phyloP scores from a whole-genome alignment of 2,888 invertebrate species.

The Rhaphigaster nebulosa region DNA sequence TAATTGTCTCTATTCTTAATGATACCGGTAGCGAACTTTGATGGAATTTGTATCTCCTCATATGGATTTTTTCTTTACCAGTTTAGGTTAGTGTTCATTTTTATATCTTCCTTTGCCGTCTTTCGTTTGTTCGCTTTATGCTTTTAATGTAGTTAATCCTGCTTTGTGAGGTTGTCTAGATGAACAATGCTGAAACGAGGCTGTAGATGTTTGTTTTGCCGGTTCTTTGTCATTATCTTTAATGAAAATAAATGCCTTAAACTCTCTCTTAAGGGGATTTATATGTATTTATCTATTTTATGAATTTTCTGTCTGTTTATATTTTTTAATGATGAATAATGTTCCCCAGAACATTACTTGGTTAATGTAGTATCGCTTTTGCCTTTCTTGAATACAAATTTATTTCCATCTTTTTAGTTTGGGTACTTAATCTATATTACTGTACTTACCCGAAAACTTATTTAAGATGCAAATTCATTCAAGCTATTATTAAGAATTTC shows the following conservation, averaged over 20 bases:
- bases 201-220: neutral
- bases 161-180: neutral
- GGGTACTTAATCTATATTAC: neutral
- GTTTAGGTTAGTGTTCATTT: neutral
- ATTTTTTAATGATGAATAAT: neutral
- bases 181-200: neutral
- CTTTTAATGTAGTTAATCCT: neutral
- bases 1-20: neutral
- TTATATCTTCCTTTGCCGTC: neutral
- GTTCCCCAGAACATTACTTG: neutral
- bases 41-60: conserved; percentile 9
- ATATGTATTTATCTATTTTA: no score
- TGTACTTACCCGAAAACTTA: neutral
- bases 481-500: neutral
- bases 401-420: neutral
- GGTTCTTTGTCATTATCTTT: no score
- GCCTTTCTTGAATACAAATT: neutral
- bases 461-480: no score
- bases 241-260: no score
- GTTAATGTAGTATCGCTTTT: neutral
- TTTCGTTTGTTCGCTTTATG: neutral
- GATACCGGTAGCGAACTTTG: neutral
- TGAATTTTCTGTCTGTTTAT: neutral
- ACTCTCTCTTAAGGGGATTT: no score
- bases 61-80: neutral